Evolutionary conservation across 2,888 invertebrate genomes (phyloP).

Genomic region (Poecilus cupreus): DNA sequence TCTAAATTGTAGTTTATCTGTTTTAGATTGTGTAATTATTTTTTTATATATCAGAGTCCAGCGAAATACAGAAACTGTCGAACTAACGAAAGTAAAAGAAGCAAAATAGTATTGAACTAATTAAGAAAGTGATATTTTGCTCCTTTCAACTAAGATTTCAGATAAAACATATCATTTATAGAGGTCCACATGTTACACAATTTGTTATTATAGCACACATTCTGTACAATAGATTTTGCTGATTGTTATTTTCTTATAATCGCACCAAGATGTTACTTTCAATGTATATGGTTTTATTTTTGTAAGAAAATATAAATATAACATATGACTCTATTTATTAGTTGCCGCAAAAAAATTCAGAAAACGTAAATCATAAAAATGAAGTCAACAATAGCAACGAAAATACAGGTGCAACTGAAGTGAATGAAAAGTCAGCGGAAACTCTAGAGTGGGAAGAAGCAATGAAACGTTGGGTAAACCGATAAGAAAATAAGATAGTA

Average conservation of each 20-base stretch:
- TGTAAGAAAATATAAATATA: constrained; percentile 44
- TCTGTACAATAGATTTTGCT: neutral
- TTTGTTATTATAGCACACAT: constrained; percentile 2
- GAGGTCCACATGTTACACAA: neutral
- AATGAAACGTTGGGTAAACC: constrained; percentile 80
- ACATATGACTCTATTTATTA: constrained; percentile 45
- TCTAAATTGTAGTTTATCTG: constrained; percentile 70
- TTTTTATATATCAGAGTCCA: neutral
- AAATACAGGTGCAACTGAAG: constrained; percentile 61
- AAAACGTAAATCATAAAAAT: constrained; percentile 61
- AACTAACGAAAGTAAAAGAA: neutral
- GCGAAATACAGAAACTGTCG: neutral
- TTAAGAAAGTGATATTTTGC: neutral
- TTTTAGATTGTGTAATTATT: no score
- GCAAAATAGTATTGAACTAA: neutral
- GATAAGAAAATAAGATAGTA: constrained; percentile 71
- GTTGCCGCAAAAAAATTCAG: constrained; percentile 56
- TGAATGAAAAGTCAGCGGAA: constrained; percentile 68
- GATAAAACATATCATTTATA: constrained; percentile 20
- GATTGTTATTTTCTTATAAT: neutral
- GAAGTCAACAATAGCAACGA: constrained; percentile 63
- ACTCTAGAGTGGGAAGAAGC: constrained; percentile 78
- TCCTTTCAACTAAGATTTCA: neutral
- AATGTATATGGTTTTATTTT: constrained; percentile 46
- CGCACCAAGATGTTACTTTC: constrained; percentile 1